Evolutionary conservation across 2,888 invertebrate species (phyloP), one percentile per base, ranked within the genome.

Genomic region (Prosopocoilus inquinatus): DNA sequence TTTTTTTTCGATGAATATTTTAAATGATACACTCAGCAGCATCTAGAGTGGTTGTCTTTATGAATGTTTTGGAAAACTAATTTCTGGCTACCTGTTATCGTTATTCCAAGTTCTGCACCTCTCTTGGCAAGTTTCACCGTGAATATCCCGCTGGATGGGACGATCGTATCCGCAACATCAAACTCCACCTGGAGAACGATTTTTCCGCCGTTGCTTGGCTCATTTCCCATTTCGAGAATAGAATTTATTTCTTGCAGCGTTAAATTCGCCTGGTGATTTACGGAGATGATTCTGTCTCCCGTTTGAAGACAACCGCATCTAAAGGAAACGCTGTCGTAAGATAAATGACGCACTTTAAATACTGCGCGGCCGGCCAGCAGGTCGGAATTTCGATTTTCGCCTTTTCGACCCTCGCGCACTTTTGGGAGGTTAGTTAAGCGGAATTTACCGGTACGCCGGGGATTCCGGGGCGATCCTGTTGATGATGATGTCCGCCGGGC

Each of bases 111-210:
- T 3, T 93, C 93, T 20, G 85, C 86, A 36, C 88, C 87, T 28
- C 85, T 87, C 55, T 88, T 87, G 3, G 92, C 89, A 48, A 96
- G 80, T 75, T 94, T 91, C 0, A 97, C 94, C 60, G 89, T 91
- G 71, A 95, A 96, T 0, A 94, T 88, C 0, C 95, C 95, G 65
- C 91, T 91, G 3, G 91, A 89, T 1, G 95, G 94, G 61, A 94
- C 91, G 43, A 95, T 93, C 0, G 93, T 87, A 64, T 95, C 94
- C 8, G 93, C 90, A 75, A 95, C 92, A 77, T 91, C 93, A 75
- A 95, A 95, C 73, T 95, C 94, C 1, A 91, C 84, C 65, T 90
- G 89, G 39, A 96, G 74, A 43, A 88, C 88, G 38, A 94, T 82
- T 79, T 89, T 87, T 64, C 84, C 82, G 7, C 79, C 79, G 9